These are phyloP conservation scores for Cataglyphis cursor DNA, from an alignment of 2,888 invertebrate genomes.

Conservation along the genomic window DNA sequence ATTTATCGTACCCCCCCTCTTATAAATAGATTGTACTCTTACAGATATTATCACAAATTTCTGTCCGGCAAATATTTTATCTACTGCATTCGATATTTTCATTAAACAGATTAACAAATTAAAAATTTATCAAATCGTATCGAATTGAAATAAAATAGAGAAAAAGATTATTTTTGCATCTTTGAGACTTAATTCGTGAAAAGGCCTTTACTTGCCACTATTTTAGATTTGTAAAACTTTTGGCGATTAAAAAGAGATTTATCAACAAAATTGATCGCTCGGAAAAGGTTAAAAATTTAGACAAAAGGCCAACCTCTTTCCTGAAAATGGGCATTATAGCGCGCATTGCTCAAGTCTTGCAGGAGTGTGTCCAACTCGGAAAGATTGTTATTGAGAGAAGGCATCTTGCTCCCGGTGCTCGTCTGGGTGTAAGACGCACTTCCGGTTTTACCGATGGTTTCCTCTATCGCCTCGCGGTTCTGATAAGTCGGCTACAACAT, in stretches of 20 bases:
- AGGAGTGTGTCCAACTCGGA: constrained; percentile 96
- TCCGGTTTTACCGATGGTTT: constrained; percentile 87
- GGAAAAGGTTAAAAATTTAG: constrained; percentile 15
- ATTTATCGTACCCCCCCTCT: background rate
- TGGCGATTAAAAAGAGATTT: background rate
- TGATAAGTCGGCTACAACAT: constrained; percentile 90
- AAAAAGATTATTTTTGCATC: background rate
- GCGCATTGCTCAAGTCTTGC: constrained; percentile 95
- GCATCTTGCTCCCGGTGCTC: constrained; percentile 84
- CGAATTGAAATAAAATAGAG: background rate
- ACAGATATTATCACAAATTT: background rate
- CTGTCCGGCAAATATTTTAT: background rate
- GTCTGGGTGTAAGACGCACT: constrained; percentile 76
- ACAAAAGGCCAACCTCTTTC: constrained; percentile 86
- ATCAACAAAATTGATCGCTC: background rate
- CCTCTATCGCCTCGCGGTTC: constrained; percentile 88
- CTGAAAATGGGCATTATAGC: constrained; percentile 87
- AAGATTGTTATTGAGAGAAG: constrained; percentile 91
- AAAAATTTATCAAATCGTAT: background rate
- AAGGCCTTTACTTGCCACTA: background rate
- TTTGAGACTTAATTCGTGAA: background rate
- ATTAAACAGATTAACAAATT: background rate
- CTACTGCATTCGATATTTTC: background rate
- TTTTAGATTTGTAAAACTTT: no score
- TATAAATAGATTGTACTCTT: background rate